A percentile compares a stretch with the other conserved stretches of the same genome.
Conservation (phyloP, 2,113 vertebrate species). For the Calcarius ornatus region DNA sequence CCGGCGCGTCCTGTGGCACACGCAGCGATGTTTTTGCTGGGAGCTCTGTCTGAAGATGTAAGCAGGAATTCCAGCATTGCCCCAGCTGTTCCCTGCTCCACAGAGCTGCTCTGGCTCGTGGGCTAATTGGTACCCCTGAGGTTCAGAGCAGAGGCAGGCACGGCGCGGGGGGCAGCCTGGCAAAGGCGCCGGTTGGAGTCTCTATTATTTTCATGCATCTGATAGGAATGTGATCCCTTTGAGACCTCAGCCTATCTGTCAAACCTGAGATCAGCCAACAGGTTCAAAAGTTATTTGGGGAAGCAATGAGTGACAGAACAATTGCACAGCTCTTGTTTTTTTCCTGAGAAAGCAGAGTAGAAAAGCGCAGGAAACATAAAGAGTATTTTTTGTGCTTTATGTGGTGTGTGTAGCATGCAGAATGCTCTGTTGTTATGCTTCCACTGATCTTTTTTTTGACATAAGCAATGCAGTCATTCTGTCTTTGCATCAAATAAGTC, state of each 20-base stretch:
- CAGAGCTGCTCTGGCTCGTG: not conserved
- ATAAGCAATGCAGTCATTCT: conserved; percentile 43
- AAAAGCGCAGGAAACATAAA: not conserved
- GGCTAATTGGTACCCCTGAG: conserved; percentile 47
- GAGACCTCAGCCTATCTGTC: conserved; percentile 49
- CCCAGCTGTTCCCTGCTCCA: not conserved
- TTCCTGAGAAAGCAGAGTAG: not conserved
- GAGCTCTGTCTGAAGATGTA: not conserved
- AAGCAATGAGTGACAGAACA: conserved; percentile 54
- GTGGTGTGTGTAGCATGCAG: not conserved
- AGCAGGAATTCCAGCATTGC: not conserved
- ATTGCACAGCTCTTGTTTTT: not conserved
- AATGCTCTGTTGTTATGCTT: conserved; percentile 2
- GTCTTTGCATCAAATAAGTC: conserved; percentile 19
- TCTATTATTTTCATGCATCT: conserved; percentile 10
- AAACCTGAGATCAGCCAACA: conserved; percentile 51
- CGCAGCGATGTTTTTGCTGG: rapidly evolving
- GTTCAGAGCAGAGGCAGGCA: not conserved
- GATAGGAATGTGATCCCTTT: conserved; percentile 19
- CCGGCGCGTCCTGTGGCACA: rapidly evolving
- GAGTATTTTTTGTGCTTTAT: not conserved
- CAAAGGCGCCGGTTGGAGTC: not conserved
- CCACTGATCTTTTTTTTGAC: conserved; percentile 45
- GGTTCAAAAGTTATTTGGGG: conserved; percentile 56
- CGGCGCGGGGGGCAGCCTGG: not conserved